These are phyloP conservation scores for Harpalus rubripes DNA, from an alignment of 2,888 invertebrate genomes.

Conservation along the genomic window DNA sequence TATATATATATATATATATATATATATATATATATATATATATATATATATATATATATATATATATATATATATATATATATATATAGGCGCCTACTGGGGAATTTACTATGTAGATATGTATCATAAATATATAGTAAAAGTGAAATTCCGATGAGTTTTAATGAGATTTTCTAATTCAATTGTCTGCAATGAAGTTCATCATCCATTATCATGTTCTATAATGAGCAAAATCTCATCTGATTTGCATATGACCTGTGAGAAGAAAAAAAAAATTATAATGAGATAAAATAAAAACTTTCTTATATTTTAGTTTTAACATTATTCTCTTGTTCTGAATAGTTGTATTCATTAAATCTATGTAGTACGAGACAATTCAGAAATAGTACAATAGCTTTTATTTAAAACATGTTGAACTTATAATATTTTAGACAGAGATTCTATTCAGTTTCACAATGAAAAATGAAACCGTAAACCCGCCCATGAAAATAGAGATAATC, in stretches of 20 bases:
- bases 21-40: too few species aligned
- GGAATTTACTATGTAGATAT: too few species aligned
- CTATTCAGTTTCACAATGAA: too few species aligned
- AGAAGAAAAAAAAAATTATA: neutral
- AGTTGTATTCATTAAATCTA: neutral
- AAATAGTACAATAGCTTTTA: neutral
- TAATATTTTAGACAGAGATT: neutral
- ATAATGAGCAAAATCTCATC: neutral
- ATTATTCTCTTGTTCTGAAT: neutral
- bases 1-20: too few species aligned
- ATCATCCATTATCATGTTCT: neutral
- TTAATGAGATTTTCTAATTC: neutral
- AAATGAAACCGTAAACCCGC: too few species aligned
- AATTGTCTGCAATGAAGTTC: neutral
- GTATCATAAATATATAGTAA: neutral
- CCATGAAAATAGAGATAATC: too few species aligned
- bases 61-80: too few species aligned
- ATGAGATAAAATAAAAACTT: conserved; percentile 1
- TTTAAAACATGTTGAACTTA: neutral
- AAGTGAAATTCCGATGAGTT: neutral
- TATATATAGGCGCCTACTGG: too few species aligned
- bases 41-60: too few species aligned
- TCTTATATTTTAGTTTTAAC: neutral
- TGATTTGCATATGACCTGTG: neutral
- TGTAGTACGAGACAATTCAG: neutral